Conservation (phyloP, 1,140 invertebrate genomes). For the Heliconius hermathena region DNA sequence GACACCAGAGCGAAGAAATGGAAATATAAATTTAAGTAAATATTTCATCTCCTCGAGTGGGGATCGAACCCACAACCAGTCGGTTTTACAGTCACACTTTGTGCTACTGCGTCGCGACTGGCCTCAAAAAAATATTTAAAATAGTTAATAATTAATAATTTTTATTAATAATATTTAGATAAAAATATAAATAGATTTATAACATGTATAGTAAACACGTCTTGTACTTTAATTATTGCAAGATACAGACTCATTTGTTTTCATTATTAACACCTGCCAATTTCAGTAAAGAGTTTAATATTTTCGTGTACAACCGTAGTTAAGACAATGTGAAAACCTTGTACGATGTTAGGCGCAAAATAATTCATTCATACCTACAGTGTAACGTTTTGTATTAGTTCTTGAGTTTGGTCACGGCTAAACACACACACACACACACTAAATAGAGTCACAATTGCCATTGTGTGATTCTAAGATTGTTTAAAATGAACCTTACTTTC, state of each 20-base stretch:
- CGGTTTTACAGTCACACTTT: too few relatives aligned
- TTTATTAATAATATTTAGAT: too few relatives aligned
- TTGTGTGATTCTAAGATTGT: slow-evolving; percentile 26
- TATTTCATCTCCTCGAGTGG: too few relatives aligned
- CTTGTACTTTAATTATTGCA: neutral
- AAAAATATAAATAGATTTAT: neutral
- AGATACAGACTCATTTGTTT: neutral
- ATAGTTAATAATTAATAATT: too few relatives aligned
- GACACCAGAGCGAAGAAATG: too few relatives aligned
- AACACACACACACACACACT: slow-evolving; percentile 13
- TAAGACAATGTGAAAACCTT: slow-evolving; percentile 19
- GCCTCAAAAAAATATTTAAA: too few relatives aligned
- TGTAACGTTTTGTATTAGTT: slow-evolving; percentile 12
- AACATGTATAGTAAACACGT: neutral
- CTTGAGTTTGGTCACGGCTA: slow-evolving; percentile 23
- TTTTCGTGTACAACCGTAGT: slow-evolving; percentile 12
- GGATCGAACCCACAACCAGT: too few relatives aligned
- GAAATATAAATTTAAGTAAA: too few relatives aligned
- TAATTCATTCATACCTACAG: neutral
- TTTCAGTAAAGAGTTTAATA: slow-evolving; percentile 13
- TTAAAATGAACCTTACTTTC: slow-evolving; percentile 31
- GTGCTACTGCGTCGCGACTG: too few relatives aligned
- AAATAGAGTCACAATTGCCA: slow-evolving; percentile 24
- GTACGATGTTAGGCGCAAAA: slow-evolving; percentile 6
- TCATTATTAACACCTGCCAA: neutral